Evolutionary conservation across 2,888 invertebrate species (phyloP), one percentile per base, ranked within the genome.

Genomic region (Heliconius erato): DNA sequence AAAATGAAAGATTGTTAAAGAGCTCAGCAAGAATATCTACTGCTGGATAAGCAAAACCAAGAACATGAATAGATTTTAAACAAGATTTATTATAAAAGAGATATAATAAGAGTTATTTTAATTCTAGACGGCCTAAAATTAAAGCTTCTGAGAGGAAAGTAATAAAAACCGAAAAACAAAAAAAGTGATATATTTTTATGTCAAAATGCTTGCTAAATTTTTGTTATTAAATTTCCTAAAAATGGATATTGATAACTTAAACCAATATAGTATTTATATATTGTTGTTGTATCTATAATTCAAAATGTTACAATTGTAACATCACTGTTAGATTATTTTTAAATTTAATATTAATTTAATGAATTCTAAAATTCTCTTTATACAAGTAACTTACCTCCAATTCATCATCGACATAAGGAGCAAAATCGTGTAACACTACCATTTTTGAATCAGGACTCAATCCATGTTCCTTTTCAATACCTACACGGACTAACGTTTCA

Each of bases 371-470:
- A 40, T 40, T n/a, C 19, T n/a, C 23, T 9, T n/a, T 40, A 12
- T 4, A 44, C 14, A 7, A 40, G 44, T 16, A 26, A 77, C 96
- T 96, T 79, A 98, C 98, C 96, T 98, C 98, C 72, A 99, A 96
- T 91, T 99, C 99, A 93, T 99, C 99, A 91, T 99, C 99, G 2
- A 99, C 99, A 91, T 99, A 99, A 0, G 99, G 99, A 23, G 98
- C 98, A 91, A 99, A 99, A 92, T 99, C 99, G 92, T 99, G 99
- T 16, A 99, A 95, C 65, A 99, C 99, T 84, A 99, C 98, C 98
- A 99, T 99, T 96, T 99, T 99, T 78, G 98, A 98, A 91, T 99
- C 99, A 0, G 99, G 98, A 85, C 98, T 98, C 12, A 98, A 95
- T 1, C 98, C 98, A 94, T 98, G 98, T 93, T 99, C 98, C 90